A percentile compares a stretch with the other conserved stretches of the same genome.
These are phyloP conservation scores for Dynastes grantii DNA, from an alignment of 2,888 invertebrate species.

Conservation along the genomic window DNA sequence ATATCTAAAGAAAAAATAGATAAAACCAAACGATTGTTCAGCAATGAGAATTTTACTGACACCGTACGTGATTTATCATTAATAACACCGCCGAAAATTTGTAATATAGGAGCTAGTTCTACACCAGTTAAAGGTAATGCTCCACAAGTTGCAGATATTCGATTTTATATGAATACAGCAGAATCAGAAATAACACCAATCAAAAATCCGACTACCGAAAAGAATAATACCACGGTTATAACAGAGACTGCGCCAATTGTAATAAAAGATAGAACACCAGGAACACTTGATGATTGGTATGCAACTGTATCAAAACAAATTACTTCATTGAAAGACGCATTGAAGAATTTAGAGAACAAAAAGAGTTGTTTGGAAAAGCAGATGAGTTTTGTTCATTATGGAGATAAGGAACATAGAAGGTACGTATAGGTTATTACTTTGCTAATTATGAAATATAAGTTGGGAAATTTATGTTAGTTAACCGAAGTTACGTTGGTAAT, in stretches of 20 bases:
- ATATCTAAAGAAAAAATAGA: slow-evolving; percentile 61
- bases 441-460: too few species aligned
- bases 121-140: slow-evolving; percentile 11
- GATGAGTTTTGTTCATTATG: slow-evolving; percentile 56
- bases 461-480: too few species aligned
- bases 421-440: slow-evolving; percentile 28
- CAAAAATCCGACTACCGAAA: neutral
- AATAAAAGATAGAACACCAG: slow-evolving; percentile 41
- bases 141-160: neutral
- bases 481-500: too few species aligned
- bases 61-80: slow-evolving; percentile 34
- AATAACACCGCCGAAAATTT: slow-evolving; percentile 10
- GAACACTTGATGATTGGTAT: slow-evolving; percentile 50
- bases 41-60: slow-evolving; percentile 48
- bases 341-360: slow-evolving; percentile 61
- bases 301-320: slow-evolving; percentile 52
- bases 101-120: slow-evolving; percentile 15
- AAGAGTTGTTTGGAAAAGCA: slow-evolving; percentile 55
- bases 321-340: slow-evolving; percentile 59
- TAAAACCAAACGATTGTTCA: slow-evolving; percentile 43
- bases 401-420: slow-evolving; percentile 55
- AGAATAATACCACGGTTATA: neutral
- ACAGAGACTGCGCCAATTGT: slow-evolving; percentile 11
- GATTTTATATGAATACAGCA: slow-evolving; percentile 6
- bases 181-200: slow-evolving; percentile 43